Conservation (phyloP, 2,888 invertebrate species). For the Hirtodrosophila trivittata region DNA sequence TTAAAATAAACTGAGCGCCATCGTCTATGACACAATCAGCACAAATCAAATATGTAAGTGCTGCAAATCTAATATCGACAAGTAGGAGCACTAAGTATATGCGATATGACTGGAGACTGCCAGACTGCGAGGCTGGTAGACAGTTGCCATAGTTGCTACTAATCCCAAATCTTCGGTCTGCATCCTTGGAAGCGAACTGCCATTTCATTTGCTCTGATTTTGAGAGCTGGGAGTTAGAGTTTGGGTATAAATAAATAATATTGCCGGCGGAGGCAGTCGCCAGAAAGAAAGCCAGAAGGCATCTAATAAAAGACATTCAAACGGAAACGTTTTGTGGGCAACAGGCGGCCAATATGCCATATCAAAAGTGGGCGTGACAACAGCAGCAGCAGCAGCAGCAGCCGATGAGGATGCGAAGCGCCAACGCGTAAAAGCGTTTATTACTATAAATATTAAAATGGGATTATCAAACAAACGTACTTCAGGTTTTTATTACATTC, state of each 20-base stretch:
- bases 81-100: constrained; percentile 18
- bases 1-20: constrained; percentile 32
- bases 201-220: constrained; percentile 40
- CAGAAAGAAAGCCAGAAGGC: constrained; percentile 26
- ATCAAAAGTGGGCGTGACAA: constrained; percentile 25
- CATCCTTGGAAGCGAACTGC: constrained; percentile 5
- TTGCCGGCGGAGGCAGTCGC: constrained; percentile 1
- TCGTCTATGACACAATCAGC: constrained; percentile 37
- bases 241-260: constrained; percentile 52
- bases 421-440: constrained; percentile 72
- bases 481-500: constrained; percentile 72
- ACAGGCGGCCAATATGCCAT: constrained; percentile 46
- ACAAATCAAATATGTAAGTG: constrained; percentile 59
- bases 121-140: constrained; percentile 2
- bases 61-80: constrained; percentile 39
- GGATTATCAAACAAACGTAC: constrained; percentile 74
- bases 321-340: constrained; percentile 24
- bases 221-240: background rate
- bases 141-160: constrained; percentile 10
- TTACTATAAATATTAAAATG: constrained; percentile 77
- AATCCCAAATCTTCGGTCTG: constrained; percentile 13
- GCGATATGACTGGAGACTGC: constrained; percentile 12
- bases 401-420: constrained; percentile 32
- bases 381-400: background rate
- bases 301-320: constrained; percentile 43